These are phyloP conservation scores for Xylocampa areola DNA, from an alignment of 2,888 invertebrate species.

Conservation along the genomic window DNA sequence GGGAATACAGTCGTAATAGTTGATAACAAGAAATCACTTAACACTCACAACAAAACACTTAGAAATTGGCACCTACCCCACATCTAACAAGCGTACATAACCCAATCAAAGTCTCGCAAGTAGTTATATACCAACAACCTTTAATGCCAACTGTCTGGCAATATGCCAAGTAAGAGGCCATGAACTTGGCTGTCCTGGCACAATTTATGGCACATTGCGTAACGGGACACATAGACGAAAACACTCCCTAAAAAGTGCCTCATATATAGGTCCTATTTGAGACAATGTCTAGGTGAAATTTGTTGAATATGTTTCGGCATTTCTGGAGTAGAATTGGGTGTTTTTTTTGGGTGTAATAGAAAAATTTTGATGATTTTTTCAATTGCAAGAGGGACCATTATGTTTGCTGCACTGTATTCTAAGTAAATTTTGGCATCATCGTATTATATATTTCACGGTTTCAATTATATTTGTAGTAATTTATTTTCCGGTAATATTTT, in stretches of 20 bases:
- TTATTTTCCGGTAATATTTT: no score
- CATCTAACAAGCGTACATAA: conserved; percentile 39
- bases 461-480: no score
- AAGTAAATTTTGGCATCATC: no score
- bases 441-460: no score
- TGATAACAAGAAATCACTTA: conserved; percentile 1
- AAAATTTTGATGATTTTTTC: no score
- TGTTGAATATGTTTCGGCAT: not conserved
- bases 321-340: no score
- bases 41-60: conserved; percentile 15
- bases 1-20: no score
- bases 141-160: conserved; percentile 52
- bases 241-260: conserved; percentile 37
- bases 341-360: no score
- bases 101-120: conserved; percentile 36
- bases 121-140: conserved; percentile 43
- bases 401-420: no score
- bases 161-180: conserved; percentile 48
- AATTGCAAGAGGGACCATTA: no score
- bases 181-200: conserved; percentile 51
- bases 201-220: conserved; percentile 55
- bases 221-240: conserved; percentile 51
- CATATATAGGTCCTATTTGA: conserved; percentile 8
- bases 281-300: not conserved
- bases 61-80: conserved; percentile 16